Evolutionary conservation across 2,797 vertebrate genomes (phyloP), one percentile per base, ranked within the genome.

Genomic region (Notolabrus celidotus): DNA sequence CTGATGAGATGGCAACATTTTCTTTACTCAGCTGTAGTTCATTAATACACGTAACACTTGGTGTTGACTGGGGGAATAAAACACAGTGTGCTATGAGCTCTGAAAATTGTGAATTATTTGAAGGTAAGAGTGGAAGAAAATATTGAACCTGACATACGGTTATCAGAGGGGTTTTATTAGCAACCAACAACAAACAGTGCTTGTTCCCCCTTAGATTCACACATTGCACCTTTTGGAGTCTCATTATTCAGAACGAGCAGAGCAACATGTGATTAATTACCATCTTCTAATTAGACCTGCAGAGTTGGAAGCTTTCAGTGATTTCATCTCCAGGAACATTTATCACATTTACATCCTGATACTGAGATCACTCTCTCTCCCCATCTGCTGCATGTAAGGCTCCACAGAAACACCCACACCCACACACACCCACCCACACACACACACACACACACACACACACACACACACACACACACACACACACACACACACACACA

Each of bases 291-390:
- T 94, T 90, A 88, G 80, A 88, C 77, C 82, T 83, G 76, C 82
- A 54, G 83, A 75, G 75, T 90, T 88, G 80, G 84, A 89, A 89
- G 59, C 71, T 80, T 64, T 88, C 41, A 67, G 89, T 86, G 77
- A 91, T 91, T 92, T 90, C 71, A 90, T 92, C 82, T 79, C 74
- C 74, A 85, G 71, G 74, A 86, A 86, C 87, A 90, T 91, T 88
- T 80, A 87, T 90, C 85, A 87, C 60, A 59, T 88, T 92, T 89
- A 82, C 81, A n/a, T n/a, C n/a, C n/a, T n/a, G n/a, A 85, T 74
- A 71, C 70, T 77, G 67, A 42, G 63, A 86, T 76, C 71, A 85
- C 78, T 79, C 52, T 79, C 67, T 83, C 63, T 42, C 62, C 45
- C 55, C 36, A 63, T 73, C 66, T 74, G 72, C 56, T 61, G n/a